Base-by-base conservation (phyloP, 2,113 vertebrate genomes). In the Oophaga pumilio region DNA sequence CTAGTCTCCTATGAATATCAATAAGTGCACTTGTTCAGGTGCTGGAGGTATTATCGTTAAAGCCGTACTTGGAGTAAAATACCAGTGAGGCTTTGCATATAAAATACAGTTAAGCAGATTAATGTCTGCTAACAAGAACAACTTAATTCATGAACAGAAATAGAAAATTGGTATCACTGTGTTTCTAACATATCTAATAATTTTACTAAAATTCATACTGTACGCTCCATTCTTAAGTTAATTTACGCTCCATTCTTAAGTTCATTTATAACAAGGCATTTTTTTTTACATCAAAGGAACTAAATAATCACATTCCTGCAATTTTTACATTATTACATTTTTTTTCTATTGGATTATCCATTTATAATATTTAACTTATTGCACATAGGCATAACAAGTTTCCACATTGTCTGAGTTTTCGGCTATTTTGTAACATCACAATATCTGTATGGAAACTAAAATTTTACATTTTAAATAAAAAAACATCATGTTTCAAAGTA, bases 31-130 rank as follows among this genome's bases (percentile, higher is more conserved):
- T 69, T 60, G 64, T 73, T 81, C 20, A 13, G 22, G 6, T 79
- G 43, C 60, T 14, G 0, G 52, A 43, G 33, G 52, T 9, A 53
- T 78, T 79, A 17, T 68, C 53, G 52, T 4, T 33, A 24, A 62
- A 22, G 18, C 8, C 43, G 43, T 20, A 22, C 77, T 43, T 49
- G 13, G 62, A 69, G 59, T 62, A n/a, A 74, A 74, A 87, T 82
- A 62, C 66, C 86, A 74, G 26, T n/a, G 53, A 22, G 77, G 77
- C 33, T 81, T 57, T 81, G 60, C 59, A 60, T 11, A 60, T 12
- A 5, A 20, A 82, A 79, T 73, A 53, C 53, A 59, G 85, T 82
- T 87, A 74, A 81, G 64, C 49, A 56, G 64, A 17, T 87, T 81
- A 60, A 11, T 4, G 11, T 49, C 24, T 68, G 76, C 52, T 3